phyloP scores from a whole-genome alignment of 2,888 invertebrate genomes.

The Hoplodrina ambigua region DNA sequence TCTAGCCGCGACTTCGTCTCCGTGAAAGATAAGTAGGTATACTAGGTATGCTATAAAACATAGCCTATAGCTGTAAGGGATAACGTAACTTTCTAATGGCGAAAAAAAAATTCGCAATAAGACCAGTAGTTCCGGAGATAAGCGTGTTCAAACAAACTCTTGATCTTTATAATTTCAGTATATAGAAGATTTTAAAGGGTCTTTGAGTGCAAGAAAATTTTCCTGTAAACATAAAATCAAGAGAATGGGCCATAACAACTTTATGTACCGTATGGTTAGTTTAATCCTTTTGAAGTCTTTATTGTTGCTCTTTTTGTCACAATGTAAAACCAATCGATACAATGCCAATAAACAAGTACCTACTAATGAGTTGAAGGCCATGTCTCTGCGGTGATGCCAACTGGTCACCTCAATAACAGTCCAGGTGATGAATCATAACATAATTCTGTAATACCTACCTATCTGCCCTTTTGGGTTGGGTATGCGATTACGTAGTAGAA shows the following conservation, averaged over 20 bases:
- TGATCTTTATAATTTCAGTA: no score
- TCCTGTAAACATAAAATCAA: conserved; percentile 35
- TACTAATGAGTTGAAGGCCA: conserved; percentile 50
- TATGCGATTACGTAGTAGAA: no score
- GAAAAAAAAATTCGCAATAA: no score
- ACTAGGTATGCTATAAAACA: no score
- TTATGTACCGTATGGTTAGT: conserved; percentile 34
- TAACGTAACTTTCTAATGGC: no score
- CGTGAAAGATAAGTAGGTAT: no score
- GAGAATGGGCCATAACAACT: conserved; percentile 32
- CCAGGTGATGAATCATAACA: conserved; percentile 9
- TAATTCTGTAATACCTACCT: background rate
- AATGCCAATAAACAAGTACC: conserved; percentile 37
- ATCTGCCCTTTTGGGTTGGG: background rate
- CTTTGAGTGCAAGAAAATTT: conserved; percentile 1
- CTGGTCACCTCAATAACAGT: conserved; percentile 8
- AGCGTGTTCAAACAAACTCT: no score
- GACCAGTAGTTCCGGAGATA: no score
- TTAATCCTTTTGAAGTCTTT: conserved; percentile 26
- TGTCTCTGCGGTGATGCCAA: conserved; percentile 33
- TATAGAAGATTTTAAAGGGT: conserved; percentile 5
- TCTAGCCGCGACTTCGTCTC: no score
- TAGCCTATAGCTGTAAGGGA: no score
- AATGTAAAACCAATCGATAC: conserved; percentile 24
- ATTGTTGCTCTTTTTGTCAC: conserved; percentile 36